Percentiles rank a stretch among this genome's conserved stretches.
Evolutionary conservation across 1,140 invertebrate species (phyloP).

Genomic region (Drosophila setifemur): DNA sequence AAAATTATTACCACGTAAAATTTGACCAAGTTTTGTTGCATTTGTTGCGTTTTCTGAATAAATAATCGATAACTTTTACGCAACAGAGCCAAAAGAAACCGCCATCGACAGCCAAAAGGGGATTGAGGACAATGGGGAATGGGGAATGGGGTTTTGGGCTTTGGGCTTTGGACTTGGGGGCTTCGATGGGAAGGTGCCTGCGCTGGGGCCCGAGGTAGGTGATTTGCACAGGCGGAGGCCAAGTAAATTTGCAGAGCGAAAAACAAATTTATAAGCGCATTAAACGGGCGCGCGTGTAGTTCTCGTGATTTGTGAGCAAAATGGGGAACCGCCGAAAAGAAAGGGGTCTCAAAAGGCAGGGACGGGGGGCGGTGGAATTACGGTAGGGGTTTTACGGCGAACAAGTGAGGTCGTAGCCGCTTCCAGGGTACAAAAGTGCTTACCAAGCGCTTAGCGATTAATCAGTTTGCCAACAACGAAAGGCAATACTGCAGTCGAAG

Average conservation of each 20-base stretch:
- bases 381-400: conserved; percentile 19
- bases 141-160: too few relatives aligned
- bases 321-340: conserved; percentile 1
- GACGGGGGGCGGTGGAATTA: neutral
- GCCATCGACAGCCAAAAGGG: conserved; percentile 24
- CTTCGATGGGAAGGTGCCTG: neutral
- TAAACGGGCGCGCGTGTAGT: conserved; percentile 68
- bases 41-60: conserved; percentile 68
- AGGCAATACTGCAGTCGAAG: conserved; percentile 15
- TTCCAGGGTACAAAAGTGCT: conserved; percentile 64
- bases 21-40: conserved; percentile 51
- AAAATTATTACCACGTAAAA: conserved; percentile 49
- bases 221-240: conserved; percentile 9
- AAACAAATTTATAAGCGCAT: conserved; percentile 80
- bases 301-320: conserved; percentile 61
- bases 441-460: conserved; percentile 78
- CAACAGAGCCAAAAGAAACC: conserved; percentile 58
- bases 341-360: neutral
- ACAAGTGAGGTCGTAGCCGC: conserved; percentile 38
- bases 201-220: neutral
- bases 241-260: conserved; percentile 66
- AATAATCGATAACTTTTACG: conserved; percentile 76
- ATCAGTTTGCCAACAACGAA: conserved; percentile 70
- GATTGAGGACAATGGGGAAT: conserved; percentile 14
- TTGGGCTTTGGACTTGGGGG: neutral